Conservation (phyloP, 2,888 invertebrate species). For the Rotaria macrura region DNA sequence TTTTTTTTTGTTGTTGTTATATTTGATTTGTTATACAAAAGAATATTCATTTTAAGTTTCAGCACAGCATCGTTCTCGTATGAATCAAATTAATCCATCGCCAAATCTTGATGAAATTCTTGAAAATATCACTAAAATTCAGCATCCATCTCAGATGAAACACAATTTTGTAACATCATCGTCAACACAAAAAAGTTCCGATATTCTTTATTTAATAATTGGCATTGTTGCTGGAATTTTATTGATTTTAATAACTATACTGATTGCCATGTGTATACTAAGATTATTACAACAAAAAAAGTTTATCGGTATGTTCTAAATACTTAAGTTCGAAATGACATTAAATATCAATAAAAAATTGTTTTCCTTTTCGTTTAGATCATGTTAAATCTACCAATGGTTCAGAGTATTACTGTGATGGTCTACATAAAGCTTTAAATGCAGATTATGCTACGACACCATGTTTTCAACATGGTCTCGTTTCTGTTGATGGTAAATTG, state of each 20-base stretch:
- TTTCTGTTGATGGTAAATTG: constrained; percentile 13
- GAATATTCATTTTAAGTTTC: neutral
- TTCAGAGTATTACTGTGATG: neutral
- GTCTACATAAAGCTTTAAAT: neutral
- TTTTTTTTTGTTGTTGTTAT: no score
- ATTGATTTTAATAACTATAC: constrained; percentile 42
- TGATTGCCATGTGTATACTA: constrained; percentile 47
- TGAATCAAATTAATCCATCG: neutral
- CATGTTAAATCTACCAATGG: neutral
- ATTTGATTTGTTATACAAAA: neutral
- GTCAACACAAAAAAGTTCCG: constrained; percentile 35
- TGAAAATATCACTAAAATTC: neutral
- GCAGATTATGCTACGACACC: neutral
- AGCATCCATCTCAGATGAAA: neutral
- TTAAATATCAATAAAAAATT: no score
- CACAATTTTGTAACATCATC: neutral
- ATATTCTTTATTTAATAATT: constrained; percentile 45
- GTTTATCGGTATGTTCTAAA: constrained; percentile 35
- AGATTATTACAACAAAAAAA: constrained; percentile 45
- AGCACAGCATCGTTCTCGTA: neutral
- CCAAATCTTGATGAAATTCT: neutral
- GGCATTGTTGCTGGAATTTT: constrained; percentile 46
- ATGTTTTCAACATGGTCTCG: neutral
- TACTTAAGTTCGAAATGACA: no score
- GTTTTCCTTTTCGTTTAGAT: neutral